Evolutionary conservation across 2,797 vertebrate species (phyloP).

Genomic region (Urophycis tenuis): DNA sequence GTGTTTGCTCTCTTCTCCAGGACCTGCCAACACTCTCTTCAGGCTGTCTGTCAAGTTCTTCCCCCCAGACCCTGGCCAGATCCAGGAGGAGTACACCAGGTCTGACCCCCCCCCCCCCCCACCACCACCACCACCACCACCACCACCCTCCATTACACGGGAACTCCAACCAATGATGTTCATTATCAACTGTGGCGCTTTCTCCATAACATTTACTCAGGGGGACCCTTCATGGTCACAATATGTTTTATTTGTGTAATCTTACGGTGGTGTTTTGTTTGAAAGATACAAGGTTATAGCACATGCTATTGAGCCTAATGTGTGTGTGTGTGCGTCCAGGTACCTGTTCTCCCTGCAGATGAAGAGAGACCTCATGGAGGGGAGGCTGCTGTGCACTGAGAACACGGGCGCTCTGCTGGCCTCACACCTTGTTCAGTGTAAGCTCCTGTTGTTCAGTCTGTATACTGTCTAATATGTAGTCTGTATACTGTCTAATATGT

Average conservation of each 20-base stretch:
- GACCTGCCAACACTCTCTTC: constrained; percentile 82
- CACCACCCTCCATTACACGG: background rate
- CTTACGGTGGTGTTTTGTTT: too few relatives aligned
- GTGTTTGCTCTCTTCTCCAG: constrained; percentile 52
- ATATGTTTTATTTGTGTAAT: too few relatives aligned
- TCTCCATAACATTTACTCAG: constrained; percentile 3
- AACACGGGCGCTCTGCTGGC: constrained; percentile 85
- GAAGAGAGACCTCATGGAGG: constrained; percentile 88
- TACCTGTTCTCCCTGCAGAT: constrained; percentile 95
- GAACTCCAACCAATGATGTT: background rate
- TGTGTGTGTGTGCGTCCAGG: constrained; percentile 57
- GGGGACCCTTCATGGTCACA: too few relatives aligned
- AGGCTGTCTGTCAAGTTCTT: constrained; percentile 96
- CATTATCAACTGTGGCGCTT: background rate
- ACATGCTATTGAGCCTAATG: too few relatives aligned
- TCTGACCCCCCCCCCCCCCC: constrained; percentile 53
- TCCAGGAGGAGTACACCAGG: constrained; percentile 95
- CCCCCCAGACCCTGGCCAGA: constrained; percentile 94
- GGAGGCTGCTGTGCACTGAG: constrained; percentile 80
- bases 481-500: too few relatives aligned
- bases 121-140: constrained; percentile 9
- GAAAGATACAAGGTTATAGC: too few relatives aligned
- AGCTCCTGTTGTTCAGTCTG: constrained; percentile 44
- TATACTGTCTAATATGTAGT: background rate
- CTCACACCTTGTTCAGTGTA: constrained; percentile 92